These are phyloP conservation scores for Spondyliosoma cantharus DNA, from an alignment of 2,797 vertebrate species.

Conservation along the genomic window DNA sequence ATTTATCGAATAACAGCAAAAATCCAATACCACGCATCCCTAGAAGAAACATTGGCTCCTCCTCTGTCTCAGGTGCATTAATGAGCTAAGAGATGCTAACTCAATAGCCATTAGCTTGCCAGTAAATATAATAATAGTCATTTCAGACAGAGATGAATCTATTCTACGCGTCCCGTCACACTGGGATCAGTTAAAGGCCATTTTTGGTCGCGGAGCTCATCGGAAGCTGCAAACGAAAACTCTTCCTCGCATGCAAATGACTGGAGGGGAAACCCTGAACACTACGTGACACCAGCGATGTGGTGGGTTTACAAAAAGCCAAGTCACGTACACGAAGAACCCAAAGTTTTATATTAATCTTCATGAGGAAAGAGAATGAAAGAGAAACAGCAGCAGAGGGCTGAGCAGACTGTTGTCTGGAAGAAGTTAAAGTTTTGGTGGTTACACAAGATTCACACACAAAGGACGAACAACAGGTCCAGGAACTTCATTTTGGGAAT, in stretches of 20 bases:
- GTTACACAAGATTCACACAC: slow-evolving; percentile 1
- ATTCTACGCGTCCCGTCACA: neutral
- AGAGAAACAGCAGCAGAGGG: neutral
- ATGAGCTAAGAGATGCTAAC: neutral
- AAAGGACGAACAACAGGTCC: neutral
- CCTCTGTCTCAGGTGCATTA: neutral
- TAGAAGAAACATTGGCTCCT: neutral
- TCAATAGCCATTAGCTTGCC: neutral
- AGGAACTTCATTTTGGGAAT: neutral
- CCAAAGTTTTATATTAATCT: too few species aligned
- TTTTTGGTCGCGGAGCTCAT: neutral
- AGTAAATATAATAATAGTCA: neutral
- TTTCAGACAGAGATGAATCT: neutral
- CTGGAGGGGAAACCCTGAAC: neutral
- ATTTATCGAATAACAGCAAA: too few species aligned
- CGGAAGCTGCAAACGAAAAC: neutral
- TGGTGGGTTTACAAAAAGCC: neutral
- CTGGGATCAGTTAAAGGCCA: neutral
- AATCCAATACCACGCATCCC: too few species aligned
- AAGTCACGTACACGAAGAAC: neutral
- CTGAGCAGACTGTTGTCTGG: neutral
- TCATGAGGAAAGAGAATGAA: too few species aligned
- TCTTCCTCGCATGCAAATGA: neutral
- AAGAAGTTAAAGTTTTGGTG: neutral
- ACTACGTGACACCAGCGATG: neutral